phyloP scores from a whole-genome alignment of 2,888 invertebrate genomes.

The Lasioglossum oenotherae region DNA sequence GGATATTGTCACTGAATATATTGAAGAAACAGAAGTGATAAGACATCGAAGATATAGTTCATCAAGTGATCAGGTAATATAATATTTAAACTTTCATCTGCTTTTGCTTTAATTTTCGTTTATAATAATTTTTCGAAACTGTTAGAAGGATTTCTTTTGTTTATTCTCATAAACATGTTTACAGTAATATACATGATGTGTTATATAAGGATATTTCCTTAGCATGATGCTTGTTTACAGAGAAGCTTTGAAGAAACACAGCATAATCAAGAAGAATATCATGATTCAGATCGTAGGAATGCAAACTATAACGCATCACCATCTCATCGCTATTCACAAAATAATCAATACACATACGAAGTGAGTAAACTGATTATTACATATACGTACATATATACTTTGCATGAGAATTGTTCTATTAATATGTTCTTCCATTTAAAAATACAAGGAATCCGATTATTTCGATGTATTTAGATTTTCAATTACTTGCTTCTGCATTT shows the following conservation, averaged over 20 bases:
- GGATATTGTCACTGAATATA: slow-evolving; percentile 77
- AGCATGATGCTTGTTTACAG: slow-evolving; percentile 58
- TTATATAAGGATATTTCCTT: slow-evolving; percentile 16
- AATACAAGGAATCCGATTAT: slow-evolving; percentile 36
- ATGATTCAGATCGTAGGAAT: slow-evolving; percentile 81
- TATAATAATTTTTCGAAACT: slow-evolving; percentile 21
- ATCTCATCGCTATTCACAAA: slow-evolving; percentile 78
- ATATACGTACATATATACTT: slow-evolving; percentile 14
- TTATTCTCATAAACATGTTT: slow-evolving; percentile 5
- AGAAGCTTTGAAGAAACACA: slow-evolving; percentile 79
- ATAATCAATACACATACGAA: slow-evolving; percentile 81
- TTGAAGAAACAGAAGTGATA: slow-evolving; percentile 76
- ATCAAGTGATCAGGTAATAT: slow-evolving; percentile 80
- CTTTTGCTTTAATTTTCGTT: background rate
- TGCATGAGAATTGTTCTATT: slow-evolving; percentile 34
- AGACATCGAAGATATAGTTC: slow-evolving; percentile 79
- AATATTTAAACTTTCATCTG: background rate
- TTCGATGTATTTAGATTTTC: slow-evolving; percentile 29
- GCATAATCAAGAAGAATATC: slow-evolving; percentile 77
- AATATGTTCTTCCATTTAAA: slow-evolving; percentile 33
- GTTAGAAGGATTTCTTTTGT: slow-evolving; percentile 8
- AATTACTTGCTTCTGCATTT: slow-evolving; percentile 32
- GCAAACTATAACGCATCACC: slow-evolving; percentile 81
- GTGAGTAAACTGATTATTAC: slow-evolving; percentile 69
- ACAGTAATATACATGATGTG: background rate